phyloP scores from a whole-genome alignment of 2,113 vertebrate species.

The Stomatorhinus ivindoensis region DNA sequence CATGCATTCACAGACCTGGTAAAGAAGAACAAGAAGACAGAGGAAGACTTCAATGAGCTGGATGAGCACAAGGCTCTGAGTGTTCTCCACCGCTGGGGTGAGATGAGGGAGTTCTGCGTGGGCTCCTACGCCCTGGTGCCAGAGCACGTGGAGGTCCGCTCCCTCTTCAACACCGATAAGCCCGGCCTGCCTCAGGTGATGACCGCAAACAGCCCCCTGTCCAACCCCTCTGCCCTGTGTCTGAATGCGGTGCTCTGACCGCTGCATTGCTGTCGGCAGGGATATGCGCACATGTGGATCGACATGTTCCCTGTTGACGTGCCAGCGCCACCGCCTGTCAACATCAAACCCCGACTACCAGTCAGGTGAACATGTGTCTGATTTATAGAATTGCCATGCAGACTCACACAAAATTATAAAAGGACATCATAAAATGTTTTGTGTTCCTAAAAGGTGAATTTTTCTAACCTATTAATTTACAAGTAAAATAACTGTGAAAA shows the following conservation, averaged over 20 bases:
- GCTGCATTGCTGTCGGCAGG: conserved; percentile 51
- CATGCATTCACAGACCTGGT: conserved; percentile 48
- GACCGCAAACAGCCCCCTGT: neutral
- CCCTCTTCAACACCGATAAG: conserved; percentile 65
- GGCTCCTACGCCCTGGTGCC: conserved; percentile 72
- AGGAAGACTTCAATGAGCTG: conserved; percentile 49
- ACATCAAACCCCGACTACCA: conserved; percentile 83
- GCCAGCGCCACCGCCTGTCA: conserved; percentile 72
- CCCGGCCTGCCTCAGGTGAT: conserved; percentile 79
- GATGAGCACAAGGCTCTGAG: conserved; percentile 78
- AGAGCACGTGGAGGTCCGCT: conserved; percentile 78
- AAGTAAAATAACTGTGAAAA: neutral
- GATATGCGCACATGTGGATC: conserved; percentile 88
- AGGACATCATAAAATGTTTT: neutral
- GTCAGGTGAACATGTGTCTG: conserved; percentile 57
- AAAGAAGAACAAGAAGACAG: conserved; percentile 57
- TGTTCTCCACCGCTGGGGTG: conserved; percentile 76
- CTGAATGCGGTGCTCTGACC: neutral
- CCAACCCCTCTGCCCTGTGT: neutral
- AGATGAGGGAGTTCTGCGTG: conserved; percentile 71
- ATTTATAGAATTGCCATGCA: conserved; percentile 10
- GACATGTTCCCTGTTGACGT: conserved; percentile 86
- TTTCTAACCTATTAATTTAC: neutral
- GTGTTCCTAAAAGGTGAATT: neutral
- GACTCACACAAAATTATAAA: neutral